These are phyloP conservation scores for Oryzias javanicus DNA, from an alignment of 2,113 vertebrate genomes.

Conservation along the genomic window DNA sequence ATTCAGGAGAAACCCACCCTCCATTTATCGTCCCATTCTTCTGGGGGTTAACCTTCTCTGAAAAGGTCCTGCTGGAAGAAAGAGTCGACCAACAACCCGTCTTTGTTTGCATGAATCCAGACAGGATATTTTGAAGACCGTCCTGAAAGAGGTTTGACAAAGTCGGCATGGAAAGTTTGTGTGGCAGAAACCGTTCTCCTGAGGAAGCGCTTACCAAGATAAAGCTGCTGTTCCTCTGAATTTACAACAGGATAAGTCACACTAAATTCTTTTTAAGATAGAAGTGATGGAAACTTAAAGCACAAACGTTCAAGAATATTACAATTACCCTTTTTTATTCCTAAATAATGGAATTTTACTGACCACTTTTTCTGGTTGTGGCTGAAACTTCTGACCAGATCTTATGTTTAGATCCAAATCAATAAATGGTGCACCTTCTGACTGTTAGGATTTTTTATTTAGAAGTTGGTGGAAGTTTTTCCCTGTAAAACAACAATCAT, in stretches of 20 bases:
- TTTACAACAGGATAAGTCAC: slow-evolving; percentile 53
- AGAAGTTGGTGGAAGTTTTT: too few relatives aligned
- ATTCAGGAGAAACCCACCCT: slow-evolving; percentile 48
- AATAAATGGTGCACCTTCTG: too few relatives aligned
- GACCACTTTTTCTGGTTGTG: too few relatives aligned
- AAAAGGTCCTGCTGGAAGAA: slow-evolving; percentile 43
- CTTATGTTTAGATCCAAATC: too few relatives aligned
- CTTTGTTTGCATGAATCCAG: slow-evolving; percentile 60
- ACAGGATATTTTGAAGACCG: slow-evolving; percentile 68
- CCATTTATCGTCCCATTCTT: slow-evolving; percentile 50
- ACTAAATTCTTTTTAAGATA: slow-evolving; percentile 54
- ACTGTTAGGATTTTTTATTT: too few relatives aligned
- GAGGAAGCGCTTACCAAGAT: slow-evolving; percentile 53
- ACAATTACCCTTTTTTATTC: too few relatives aligned
- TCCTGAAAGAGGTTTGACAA: slow-evolving; percentile 57
- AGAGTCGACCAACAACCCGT: slow-evolving; percentile 44
- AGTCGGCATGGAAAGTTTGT: slow-evolving; percentile 54
- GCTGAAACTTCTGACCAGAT: too few relatives aligned
- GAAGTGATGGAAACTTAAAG: slow-evolving; percentile 59
- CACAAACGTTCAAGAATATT: slow-evolving; percentile 51
- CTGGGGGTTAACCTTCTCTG: slow-evolving; percentile 32
- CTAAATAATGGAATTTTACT: too few relatives aligned
- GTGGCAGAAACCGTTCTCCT: slow-evolving; percentile 48
- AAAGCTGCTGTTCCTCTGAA: slow-evolving; percentile 28
- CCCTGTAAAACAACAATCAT: too few relatives aligned